Evolutionary conservation across 2,888 invertebrate species (phyloP).

Genomic region (Hedychridium roseum): DNA sequence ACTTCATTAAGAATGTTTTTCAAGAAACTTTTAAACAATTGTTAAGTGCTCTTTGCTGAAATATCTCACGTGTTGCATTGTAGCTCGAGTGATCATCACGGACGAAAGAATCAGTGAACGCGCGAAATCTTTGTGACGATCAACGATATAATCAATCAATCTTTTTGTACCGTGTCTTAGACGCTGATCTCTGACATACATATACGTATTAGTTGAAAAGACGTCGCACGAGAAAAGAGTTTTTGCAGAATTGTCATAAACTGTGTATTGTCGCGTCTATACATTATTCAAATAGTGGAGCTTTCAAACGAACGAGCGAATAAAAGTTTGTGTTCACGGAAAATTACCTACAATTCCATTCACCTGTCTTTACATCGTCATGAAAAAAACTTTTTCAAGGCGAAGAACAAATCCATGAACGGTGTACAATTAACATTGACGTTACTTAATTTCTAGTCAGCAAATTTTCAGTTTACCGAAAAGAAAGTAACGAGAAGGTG

Average conservation of each 20-base stretch:
- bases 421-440: too few species aligned
- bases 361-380: too few species aligned
- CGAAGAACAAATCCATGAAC: too few species aligned
- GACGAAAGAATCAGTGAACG: conserved; percentile 1
- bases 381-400: too few species aligned
- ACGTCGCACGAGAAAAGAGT: conserved; percentile 22
- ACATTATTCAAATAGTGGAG: conserved; percentile 35
- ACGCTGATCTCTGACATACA: conserved; percentile 22
- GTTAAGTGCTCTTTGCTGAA: too few species aligned
- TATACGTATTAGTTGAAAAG: conserved; percentile 18
- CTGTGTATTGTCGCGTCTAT: conserved; percentile 35
- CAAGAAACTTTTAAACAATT: too few species aligned
- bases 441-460: too few species aligned
- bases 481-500: too few species aligned
- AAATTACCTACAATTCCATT: conserved; percentile 18
- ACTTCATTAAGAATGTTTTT: too few species aligned
- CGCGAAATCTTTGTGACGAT: background rate
- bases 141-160: conserved; percentile 7
- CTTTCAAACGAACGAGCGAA: conserved; percentile 43
- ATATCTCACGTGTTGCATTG: too few species aligned
- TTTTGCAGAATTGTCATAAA: conserved; percentile 43
- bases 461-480: too few species aligned
- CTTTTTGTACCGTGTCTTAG: conserved; percentile 35
- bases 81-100: background rate
- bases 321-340: conserved; percentile 48